Evolutionary conservation across 2,888 invertebrate genomes (phyloP).

Genomic region (Antheraea assamensis): DNA sequence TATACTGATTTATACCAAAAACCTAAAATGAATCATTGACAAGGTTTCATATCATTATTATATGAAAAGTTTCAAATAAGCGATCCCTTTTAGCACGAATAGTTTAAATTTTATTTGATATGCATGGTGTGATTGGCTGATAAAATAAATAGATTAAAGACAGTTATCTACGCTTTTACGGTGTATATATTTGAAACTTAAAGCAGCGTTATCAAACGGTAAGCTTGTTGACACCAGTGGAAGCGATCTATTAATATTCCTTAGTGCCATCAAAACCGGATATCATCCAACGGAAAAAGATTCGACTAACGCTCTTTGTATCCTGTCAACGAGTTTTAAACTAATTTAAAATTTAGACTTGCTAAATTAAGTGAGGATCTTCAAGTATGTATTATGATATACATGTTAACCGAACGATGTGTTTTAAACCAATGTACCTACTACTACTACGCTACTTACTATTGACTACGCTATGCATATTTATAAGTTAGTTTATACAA

Average conservation of each 20-base stretch:
- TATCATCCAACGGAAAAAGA: slow-evolving; percentile 29
- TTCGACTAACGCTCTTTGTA: slow-evolving; percentile 39
- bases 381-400: neutral
- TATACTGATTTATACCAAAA: neutral
- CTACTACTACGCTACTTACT: neutral
- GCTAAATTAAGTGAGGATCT: slow-evolving; percentile 1
- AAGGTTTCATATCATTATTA: neutral
- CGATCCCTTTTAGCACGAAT: neutral
- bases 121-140: slow-evolving; percentile 1
- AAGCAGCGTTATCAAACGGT: slow-evolving; percentile 15
- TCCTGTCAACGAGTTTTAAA: slow-evolving; percentile 26
- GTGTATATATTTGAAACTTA: neutral
- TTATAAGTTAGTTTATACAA: neutral
- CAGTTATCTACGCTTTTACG: slow-evolving; percentile 1
- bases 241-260: slow-evolving; percentile 60
- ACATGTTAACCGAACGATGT: neutral
- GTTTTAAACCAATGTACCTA: neutral
- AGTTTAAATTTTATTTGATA: neutral
- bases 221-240: slow-evolving; percentile 33
- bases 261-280: slow-evolving; percentile 10
- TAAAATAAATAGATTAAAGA: neutral
- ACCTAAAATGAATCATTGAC: too few species aligned
- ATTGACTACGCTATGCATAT: too few species aligned
- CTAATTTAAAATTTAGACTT: slow-evolving; percentile 25
- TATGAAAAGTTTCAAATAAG: neutral